Base-by-base conservation (phyloP, 2,113 vertebrate genomes). In the Hippopotamus amphibius region DNA sequence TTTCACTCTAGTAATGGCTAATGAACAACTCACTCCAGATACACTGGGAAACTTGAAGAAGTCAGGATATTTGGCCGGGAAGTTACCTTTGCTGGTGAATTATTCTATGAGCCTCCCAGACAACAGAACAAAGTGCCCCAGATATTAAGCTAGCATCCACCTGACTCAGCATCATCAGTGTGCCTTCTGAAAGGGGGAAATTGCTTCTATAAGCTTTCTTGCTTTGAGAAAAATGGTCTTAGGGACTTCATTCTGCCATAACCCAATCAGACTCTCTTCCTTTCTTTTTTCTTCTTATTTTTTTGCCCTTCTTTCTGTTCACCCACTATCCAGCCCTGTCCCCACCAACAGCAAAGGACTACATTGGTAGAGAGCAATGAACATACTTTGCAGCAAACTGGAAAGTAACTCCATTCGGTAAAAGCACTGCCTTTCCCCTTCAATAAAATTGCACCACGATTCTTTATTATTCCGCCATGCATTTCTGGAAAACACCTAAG, bases 111-210 rank as follows among this genome's bases (percentile, higher is more conserved):
- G 41, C 41, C 30, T 43, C 66, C 28, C 55, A 77, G 68, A 53
- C 33, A 43, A 63, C 28, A 63, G n/a, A 81, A 74, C 53, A 68
- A 63, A 90, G 76, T 46, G 48, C 28, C 69, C 88, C 33, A 79
- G 90, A 72, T 84, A 74, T 87, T 86, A 87, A 71, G 68, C 8
- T n/a, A 46, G 22, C 50, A 9, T 81, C 76, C 68, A 3, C 33
- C 91, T 91, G 41, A 84, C 37, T 71, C 65, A 80, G 80, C 22
- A n/a, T 6, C 33, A 66, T 69, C 65, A 71, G 53, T 14, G 63
- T 37, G 50, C 14, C 59, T 97, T 94, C 48, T 81, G 50, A 95
- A 96, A 96, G 68, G 72, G 57, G 41, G 12, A 97, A 92, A 88
- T 74, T 82, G 84, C 79, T 96, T 90, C 86, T 61, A 80, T 43